Conservation (phyloP, 2,888 invertebrate species). For the Imbricaverruca yamaguchii region DNA sequence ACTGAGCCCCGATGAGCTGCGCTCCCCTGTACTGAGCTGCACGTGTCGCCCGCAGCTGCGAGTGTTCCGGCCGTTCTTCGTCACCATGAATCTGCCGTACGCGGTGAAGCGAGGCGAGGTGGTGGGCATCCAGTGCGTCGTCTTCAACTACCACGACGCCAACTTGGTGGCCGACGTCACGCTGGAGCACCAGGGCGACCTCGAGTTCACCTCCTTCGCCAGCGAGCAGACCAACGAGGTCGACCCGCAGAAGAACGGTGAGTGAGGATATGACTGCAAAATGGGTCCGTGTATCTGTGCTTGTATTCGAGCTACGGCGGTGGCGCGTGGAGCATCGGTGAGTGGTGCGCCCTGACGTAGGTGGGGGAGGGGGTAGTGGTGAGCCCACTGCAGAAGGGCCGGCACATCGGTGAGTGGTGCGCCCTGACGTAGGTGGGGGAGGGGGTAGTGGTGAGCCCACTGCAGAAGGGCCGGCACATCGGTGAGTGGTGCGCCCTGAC, state of each 20-base stretch:
- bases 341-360: not conserved
- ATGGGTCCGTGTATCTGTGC: no score
- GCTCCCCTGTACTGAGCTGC: no score
- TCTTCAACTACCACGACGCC: constrained; percentile 78
- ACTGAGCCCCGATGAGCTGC: no score
- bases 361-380: not conserved
- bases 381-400: no score
- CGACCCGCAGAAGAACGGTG: not conserved
- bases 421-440: no score
- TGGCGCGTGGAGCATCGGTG: not conserved
- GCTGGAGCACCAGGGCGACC: constrained; percentile 63
- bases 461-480: no score
- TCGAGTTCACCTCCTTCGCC: constrained; percentile 32
- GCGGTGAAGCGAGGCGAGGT: constrained; percentile 77
- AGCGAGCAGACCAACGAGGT: constrained; percentile 26
- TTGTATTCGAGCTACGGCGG: no score
- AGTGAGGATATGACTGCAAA: no score
- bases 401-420: no score
- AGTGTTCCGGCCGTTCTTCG: constrained; percentile 76
- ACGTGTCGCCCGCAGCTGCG: constrained; percentile 43
- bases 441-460: no score
- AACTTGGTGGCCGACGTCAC: constrained; percentile 71
- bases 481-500: no score
- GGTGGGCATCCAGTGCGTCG: constrained; percentile 73
- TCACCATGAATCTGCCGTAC: constrained; percentile 78